Conservation (phyloP, 2,113 vertebrate genomes). For the Periophthalmodon schlosseri region DNA sequence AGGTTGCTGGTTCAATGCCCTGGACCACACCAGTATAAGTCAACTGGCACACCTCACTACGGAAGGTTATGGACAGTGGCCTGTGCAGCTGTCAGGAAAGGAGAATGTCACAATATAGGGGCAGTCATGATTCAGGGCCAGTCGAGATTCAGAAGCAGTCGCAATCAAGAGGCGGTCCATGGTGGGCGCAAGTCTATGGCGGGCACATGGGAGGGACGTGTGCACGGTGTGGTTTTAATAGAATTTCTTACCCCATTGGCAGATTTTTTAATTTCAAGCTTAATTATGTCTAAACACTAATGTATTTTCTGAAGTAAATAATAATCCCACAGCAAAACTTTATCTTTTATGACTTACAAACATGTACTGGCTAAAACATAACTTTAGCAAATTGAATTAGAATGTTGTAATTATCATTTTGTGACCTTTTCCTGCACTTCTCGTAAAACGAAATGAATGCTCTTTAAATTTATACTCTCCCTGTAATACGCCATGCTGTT, state of each 20-base stretch:
- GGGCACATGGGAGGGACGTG: no score
- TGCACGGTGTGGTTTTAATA: no score
- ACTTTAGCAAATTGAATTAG: neutral
- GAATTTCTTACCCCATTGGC: neutral
- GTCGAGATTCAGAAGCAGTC: no score
- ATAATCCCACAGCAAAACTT: neutral
- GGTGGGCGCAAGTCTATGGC: no score
- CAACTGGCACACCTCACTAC: no score
- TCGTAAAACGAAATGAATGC: neutral
- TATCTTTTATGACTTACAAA: neutral
- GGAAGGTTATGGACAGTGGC: no score
- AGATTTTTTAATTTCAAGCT: neutral
- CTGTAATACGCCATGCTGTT: constrained; percentile 16
- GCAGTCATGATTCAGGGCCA: no score
- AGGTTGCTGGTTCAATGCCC: no score
- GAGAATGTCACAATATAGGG: no score
- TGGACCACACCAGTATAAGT: no score
- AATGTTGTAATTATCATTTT: neutral
- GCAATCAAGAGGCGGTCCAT: no score
- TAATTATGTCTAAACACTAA: neutral
- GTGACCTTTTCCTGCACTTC: neutral
- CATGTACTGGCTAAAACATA: neutral
- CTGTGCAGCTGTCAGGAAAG: no score
- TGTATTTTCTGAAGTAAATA: neutral
- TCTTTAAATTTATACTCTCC: constrained; percentile 4